Evolutionary conservation across 1,140 invertebrate species (phyloP).

Genomic region (Neodiprion lecontei): DNA sequence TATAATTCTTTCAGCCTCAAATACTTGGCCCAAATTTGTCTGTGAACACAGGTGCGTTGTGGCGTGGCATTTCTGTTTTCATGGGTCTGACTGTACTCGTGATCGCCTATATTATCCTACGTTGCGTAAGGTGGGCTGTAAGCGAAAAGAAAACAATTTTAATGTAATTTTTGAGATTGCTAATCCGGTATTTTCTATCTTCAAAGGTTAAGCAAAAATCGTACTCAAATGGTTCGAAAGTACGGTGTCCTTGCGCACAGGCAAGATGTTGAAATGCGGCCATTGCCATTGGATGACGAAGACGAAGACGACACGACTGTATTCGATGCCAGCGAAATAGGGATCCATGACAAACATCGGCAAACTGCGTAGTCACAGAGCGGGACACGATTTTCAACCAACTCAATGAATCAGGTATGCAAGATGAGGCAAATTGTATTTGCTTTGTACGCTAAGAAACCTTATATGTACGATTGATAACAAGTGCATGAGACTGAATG

Average conservation of each 20-base stretch:
- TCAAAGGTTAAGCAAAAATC: conserved; percentile 48
- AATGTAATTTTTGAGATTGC: conserved; percentile 8
- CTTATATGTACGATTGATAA: too few species aligned
- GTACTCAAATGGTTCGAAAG: conserved; percentile 60
- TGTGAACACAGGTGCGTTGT: conserved; percentile 51
- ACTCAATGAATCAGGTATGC: too few species aligned
- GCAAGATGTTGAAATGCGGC: conserved; percentile 67
- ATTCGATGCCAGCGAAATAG: conserved; percentile 58
- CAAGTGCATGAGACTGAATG: too few species aligned
- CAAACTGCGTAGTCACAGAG: too few species aligned
- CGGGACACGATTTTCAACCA: too few species aligned
- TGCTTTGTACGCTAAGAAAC: too few species aligned
- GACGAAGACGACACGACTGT: conserved; percentile 66
- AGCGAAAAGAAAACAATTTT: conserved; percentile 16
- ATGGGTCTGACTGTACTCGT: conserved; percentile 57
- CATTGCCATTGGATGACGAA: conserved; percentile 65
- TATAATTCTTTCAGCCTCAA: too few species aligned
- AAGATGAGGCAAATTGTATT: too few species aligned
- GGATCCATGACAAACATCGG: not conserved
- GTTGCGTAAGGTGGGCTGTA: conserved; percentile 58
- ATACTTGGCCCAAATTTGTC: too few species aligned
- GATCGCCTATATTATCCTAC: conserved; percentile 60
- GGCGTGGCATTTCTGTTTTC: conserved; percentile 62
- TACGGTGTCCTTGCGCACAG: conserved; percentile 64
- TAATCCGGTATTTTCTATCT: conserved; percentile 32